Percentiles rank a stretch among this genome's conserved stretches.
Conservation (phyloP, 2,888 invertebrate genomes). For the Campaea margaritaria region DNA sequence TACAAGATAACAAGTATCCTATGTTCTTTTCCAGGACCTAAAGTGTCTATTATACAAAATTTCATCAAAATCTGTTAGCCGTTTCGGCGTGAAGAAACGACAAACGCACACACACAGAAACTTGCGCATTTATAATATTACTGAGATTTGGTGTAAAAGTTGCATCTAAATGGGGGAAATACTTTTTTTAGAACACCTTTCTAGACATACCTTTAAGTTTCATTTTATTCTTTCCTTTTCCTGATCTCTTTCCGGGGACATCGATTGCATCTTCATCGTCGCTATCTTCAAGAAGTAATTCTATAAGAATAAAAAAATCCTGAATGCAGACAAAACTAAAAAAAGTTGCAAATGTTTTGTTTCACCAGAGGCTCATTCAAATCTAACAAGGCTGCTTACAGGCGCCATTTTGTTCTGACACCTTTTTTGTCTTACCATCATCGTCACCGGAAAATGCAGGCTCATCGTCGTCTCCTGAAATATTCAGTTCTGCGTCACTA, state of each 20-base stretch:
- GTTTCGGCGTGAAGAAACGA: too few relatives aligned
- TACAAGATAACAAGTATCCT: too few relatives aligned
- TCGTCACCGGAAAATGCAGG: constrained; percentile 75
- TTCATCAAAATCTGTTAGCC: too few relatives aligned
- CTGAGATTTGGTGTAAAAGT: too few relatives aligned
- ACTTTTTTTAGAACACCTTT: neutral
- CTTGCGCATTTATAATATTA: too few relatives aligned
- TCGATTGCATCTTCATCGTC: constrained; percentile 77
- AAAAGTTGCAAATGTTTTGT: neutral
- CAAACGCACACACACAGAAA: too few relatives aligned
- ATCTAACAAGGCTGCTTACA: too few relatives aligned
- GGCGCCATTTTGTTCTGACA: too few relatives aligned
- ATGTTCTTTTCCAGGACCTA: too few relatives aligned
- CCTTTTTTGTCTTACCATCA: constrained; percentile 67
- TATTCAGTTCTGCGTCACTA: constrained; percentile 73
- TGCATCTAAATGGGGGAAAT: too few relatives aligned
- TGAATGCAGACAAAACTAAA: neutral
- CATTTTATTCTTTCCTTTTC: constrained; percentile 48
- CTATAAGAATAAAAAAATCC: constrained; percentile 49
- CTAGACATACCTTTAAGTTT: constrained; percentile 68
- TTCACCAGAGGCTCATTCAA: neutral
- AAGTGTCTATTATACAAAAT: too few relatives aligned
- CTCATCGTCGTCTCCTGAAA: constrained; percentile 76
- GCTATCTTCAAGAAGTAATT: constrained; percentile 69
- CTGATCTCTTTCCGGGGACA: constrained; percentile 59